A percentile compares a stretch with the other conserved stretches of the same genome.
phyloP scores from a whole-genome alignment of 2,888 invertebrate species.

The Platypus cylindrus region DNA sequence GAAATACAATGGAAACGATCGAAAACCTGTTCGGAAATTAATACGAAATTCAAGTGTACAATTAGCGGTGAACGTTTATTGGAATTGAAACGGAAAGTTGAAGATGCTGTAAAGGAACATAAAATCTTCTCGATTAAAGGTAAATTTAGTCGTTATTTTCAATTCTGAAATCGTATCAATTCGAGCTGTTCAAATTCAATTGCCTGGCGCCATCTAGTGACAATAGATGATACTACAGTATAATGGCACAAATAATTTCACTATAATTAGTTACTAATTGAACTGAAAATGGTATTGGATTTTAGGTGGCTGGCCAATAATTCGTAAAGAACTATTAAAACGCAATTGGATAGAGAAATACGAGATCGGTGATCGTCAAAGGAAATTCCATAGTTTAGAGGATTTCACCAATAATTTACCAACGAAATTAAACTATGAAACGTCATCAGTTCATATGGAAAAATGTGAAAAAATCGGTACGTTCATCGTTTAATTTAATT shows the following conservation, averaged over 20 bases:
- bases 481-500: slow-evolving; percentile 3
- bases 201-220: too few relatives aligned
- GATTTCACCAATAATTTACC: slow-evolving; percentile 33
- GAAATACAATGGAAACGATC: slow-evolving; percentile 24
- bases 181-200: too few relatives aligned
- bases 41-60: slow-evolving; percentile 35
- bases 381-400: slow-evolving; percentile 21
- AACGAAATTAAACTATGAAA: slow-evolving; percentile 32
- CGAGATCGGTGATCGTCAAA: slow-evolving; percentile 30
- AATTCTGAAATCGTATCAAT: too few relatives aligned
- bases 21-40: slow-evolving; percentile 22
- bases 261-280: too few relatives aligned
- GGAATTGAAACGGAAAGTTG: slow-evolving; percentile 50
- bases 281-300: too few relatives aligned
- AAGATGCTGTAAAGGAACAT: slow-evolving; percentile 49
- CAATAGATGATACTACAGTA: too few relatives aligned
- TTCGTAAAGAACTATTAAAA: slow-evolving; percentile 53
- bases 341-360: slow-evolving; percentile 65
- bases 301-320: slow-evolving; percentile 53
- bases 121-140: slow-evolving; percentile 53
- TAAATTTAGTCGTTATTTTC: slow-evolving; percentile 11
- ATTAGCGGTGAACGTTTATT: slow-evolving; percentile 53
- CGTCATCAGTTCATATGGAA: slow-evolving; percentile 36
- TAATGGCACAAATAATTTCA: too few relatives aligned
- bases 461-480: slow-evolving; percentile 49